Evolutionary conservation across 2,888 invertebrate species (phyloP), one percentile per base, ranked within the genome.

Genomic region (Drosophila kanekoi): DNA sequence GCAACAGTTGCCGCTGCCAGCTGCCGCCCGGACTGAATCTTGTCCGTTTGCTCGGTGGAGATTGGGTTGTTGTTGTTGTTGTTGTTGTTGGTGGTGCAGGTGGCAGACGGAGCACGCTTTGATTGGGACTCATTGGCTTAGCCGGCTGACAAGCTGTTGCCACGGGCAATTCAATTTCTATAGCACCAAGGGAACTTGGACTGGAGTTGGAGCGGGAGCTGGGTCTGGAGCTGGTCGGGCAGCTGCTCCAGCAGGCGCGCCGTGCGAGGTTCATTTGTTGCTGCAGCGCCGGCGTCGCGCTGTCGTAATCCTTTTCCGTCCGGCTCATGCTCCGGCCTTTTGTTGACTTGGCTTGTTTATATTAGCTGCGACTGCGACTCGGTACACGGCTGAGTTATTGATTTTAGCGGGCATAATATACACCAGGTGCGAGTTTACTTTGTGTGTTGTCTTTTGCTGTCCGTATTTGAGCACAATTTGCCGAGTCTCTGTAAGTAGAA

Each of bases 261-360:
- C 95, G 93, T 81, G 95, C 95, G 88, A 95, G 92, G 92, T 95
- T 95, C 89, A 95, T 95, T 90, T 95, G 94, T 92, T 95, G 95
- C 92, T 94, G 93, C 90, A 95, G 91, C 69, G 95, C 90, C 60
- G 91, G 87, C 66, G 90, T 89, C 61, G 90, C 91, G 72, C 89
- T 90, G 69, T 89, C 89, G 64, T 82, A 88, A 72, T 85, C 84
- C 76, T 82, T 72, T 63, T 85, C 84, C 74, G 86, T 85, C 18
- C 67, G 73, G 45, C 1, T 5, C 23, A 23, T 87, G 60, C 61
- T 71, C 56, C 52, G 54, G 56, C 49, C 28, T 33, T 14, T 37
- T 56, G 48, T 61, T 79, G 70, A 57, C 52, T 80, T 71, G 54
- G 59, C 65, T 59, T 69, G 62, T 65, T 71, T 71, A 37, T 51